Percentiles rank a stretch among this genome's conserved stretches.
Conservation (phyloP, 2,888 invertebrate species). For the Allygus modestus region DNA sequence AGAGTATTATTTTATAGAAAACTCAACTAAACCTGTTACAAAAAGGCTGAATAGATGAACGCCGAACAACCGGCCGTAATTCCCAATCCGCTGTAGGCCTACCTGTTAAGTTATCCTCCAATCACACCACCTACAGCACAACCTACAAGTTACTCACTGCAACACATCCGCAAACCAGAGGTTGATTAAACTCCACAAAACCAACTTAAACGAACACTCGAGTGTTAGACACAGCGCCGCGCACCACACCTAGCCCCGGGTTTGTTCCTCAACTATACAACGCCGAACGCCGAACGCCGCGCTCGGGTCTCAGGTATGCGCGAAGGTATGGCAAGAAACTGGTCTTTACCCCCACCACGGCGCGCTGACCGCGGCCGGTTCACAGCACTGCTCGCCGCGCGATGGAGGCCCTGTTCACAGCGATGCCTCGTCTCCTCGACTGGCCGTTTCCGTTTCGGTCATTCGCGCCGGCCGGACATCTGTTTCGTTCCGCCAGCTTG, state of each 20-base stretch:
- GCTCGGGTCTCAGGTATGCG: constrained; percentile 43
- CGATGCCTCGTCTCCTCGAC: neutral
- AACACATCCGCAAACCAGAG: neutral
- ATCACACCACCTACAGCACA: too few species aligned
- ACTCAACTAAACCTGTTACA: too few species aligned
- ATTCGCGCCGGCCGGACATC: constrained; percentile 5
- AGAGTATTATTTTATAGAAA: too few species aligned
- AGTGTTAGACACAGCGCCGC: too few species aligned
- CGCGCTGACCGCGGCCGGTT: constrained; percentile 37
- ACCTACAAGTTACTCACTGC: neutral
- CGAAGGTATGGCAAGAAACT: constrained; percentile 59
- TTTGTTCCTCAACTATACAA: neutral
- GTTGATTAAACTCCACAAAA: neutral
- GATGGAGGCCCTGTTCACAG: constrained; percentile 39
- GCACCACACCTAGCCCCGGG: neutral
- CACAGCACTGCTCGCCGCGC: constrained; percentile 32
- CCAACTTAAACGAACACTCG: too few species aligned
- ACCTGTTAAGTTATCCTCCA: too few species aligned
- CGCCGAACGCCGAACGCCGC: constrained; percentile 1
- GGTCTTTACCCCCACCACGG: constrained; percentile 49
- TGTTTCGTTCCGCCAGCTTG: constrained; percentile 34
- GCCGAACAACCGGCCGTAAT: neutral
- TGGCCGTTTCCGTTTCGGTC: neutral
- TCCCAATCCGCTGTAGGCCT: neutral
- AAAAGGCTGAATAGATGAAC: too few species aligned